phyloP scores from a whole-genome alignment of 2,113 vertebrate species.

The Phaethon lepturus region DNA sequence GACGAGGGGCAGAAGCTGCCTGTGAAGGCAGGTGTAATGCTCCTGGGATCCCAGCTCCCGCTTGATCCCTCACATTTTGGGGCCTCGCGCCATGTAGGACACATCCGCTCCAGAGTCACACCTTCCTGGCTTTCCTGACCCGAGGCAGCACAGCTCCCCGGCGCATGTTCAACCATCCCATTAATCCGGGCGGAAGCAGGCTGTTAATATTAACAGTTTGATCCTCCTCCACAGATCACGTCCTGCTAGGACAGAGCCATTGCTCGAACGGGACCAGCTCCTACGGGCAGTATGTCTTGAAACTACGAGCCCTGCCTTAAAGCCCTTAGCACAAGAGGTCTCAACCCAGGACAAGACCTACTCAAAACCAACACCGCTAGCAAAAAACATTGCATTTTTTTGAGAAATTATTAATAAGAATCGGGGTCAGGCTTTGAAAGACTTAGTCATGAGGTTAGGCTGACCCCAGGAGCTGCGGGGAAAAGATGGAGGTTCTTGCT shows the following conservation, averaged over 20 bases:
- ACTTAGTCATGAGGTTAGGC: background rate
- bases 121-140: background rate
- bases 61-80: background rate
- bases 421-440: background rate
- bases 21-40: background rate
- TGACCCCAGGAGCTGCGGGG: background rate
- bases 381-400: background rate
- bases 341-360: background rate
- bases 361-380: accelerated
- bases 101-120: background rate
- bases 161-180: background rate
- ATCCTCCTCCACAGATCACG: background rate
- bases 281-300: background rate
- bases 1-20: background rate
- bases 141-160: background rate
- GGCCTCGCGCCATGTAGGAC: background rate
- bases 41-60: background rate
- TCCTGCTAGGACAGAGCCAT: background rate
- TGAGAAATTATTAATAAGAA: background rate
- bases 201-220: background rate
- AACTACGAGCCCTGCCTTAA: background rate
- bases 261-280: background rate
- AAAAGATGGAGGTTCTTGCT: background rate
- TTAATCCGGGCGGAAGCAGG: background rate
- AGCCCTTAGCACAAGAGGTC: background rate